These are phyloP conservation scores for Tringa solitaria DNA, from an alignment of 2,113 vertebrate genomes.

Conservation along the genomic window DNA sequence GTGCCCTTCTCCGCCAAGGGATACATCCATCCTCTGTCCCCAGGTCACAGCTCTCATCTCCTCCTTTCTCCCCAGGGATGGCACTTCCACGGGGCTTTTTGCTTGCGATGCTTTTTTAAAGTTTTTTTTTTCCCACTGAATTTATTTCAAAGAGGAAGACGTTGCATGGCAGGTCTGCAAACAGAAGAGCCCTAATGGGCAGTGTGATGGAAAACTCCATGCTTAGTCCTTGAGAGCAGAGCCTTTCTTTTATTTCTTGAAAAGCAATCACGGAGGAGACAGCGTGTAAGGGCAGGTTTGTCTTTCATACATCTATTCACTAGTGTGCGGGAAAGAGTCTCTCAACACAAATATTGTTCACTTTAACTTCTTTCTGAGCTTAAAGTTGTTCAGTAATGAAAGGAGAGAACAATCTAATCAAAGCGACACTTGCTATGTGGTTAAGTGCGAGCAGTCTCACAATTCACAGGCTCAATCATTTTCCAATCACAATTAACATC, in stretches of 20 bases:
- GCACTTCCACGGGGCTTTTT: background rate
- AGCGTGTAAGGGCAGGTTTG: background rate
- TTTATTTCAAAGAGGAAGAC: background rate
- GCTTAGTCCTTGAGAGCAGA: background rate
- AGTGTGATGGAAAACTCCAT: background rate
- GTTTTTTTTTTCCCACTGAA: background rate
- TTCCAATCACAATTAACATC: constrained; percentile 26
- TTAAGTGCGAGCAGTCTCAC: background rate
- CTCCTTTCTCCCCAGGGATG: background rate
- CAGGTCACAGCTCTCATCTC: background rate
- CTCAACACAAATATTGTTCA: background rate
- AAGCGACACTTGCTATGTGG: background rate
- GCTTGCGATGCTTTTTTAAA: background rate
- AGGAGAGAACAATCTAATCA: constrained; percentile 6
- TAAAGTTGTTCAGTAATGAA: background rate
- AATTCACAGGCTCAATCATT: background rate
- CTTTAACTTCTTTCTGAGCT: background rate
- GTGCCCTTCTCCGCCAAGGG: background rate
- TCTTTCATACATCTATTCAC: background rate
- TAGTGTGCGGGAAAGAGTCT: background rate
- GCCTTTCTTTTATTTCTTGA: background rate
- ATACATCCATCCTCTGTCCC: background rate
- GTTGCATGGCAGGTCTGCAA: background rate
- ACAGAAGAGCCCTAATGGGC: background rate
- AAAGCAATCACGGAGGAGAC: background rate